Conservation (phyloP, 2,888 invertebrate species). For the Bembecia ichneumoniformis region DNA sequence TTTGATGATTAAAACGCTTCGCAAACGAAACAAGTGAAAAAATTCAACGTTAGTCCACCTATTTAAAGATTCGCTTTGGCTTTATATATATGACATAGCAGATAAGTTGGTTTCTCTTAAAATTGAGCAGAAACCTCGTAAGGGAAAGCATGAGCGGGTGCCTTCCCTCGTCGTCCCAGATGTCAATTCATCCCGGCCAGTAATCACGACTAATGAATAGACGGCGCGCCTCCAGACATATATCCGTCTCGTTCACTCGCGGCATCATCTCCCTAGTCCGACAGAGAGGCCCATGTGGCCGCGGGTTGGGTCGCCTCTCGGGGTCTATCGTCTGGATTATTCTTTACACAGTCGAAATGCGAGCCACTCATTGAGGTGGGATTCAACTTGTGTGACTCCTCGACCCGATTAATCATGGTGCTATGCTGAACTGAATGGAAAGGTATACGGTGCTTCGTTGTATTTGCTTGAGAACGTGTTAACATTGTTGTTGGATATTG, state of each 20-base stretch:
- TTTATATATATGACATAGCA: constrained; percentile 39
- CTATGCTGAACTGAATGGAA: constrained; percentile 43
- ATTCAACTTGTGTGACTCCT: constrained; percentile 59
- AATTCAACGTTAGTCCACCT: neutral
- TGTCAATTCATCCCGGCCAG: constrained; percentile 64
- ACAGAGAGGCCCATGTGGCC: constrained; percentile 36
- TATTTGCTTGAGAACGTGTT: neutral
- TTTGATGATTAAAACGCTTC: neutral
- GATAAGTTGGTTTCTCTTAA: constrained; percentile 33
- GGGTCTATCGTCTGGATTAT: constrained; percentile 62
- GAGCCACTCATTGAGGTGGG: constrained; percentile 58
- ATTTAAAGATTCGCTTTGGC: constrained; percentile 14
- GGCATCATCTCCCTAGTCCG: constrained; percentile 25
- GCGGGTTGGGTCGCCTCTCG: constrained; percentile 35
- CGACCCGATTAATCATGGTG: constrained; percentile 55
- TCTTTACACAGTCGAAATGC: constrained; percentile 66
- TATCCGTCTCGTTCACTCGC: constrained; percentile 41
- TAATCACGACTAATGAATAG: constrained; percentile 70
- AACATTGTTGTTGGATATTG: neutral
- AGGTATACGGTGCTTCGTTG: constrained; percentile 13
- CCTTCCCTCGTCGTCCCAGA: constrained; percentile 52
- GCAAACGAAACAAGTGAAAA: neutral
- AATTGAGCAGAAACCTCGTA: constrained; percentile 59
- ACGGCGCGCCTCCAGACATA: constrained; percentile 42
- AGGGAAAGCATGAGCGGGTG: constrained; percentile 42